Evolutionary conservation across 2,888 invertebrate genomes (phyloP).

Genomic region (Drosophila mettleri): DNA sequence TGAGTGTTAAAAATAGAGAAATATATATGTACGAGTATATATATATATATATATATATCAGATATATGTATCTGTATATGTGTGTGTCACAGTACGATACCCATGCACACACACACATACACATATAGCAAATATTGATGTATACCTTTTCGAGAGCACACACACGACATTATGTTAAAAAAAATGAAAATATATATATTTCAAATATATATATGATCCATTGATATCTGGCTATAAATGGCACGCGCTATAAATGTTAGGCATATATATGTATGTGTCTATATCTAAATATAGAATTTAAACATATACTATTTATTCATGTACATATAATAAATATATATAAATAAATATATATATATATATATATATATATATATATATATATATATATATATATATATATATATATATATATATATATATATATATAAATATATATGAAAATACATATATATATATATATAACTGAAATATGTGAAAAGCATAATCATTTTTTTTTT

Average conservation of each 20-base stretch:
- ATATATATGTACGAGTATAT: conserved; percentile 8
- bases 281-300: conserved; percentile 3
- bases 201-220: conserved; percentile 68
- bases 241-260: conserved; percentile 57
- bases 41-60: conserved; percentile 9
- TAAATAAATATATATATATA: conserved; percentile 16
- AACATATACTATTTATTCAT: conserved; percentile 61
- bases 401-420: conserved; percentile 1
- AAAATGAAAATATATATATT: conserved; percentile 63
- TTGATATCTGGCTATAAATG: conserved; percentile 48
- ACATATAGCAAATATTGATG: conserved; percentile 13
- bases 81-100: too few species aligned
- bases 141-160: conserved; percentile 29
- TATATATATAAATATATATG: background rate
- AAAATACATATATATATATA: background rate
- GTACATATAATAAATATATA: conserved; percentile 54
- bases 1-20: conserved; percentile 42
- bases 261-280: conserved; percentile 8
- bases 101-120: too few species aligned
- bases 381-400: conserved; percentile 6
- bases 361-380: conserved; percentile 2
- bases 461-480: conserved; percentile 34
- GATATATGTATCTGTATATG: background rate
- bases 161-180: conserved; percentile 47
- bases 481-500: conserved; percentile 37